These are phyloP conservation scores for Microtus ochrogaster DNA, from an alignment of 2,113 vertebrate species.

Conservation along the genomic window DNA sequence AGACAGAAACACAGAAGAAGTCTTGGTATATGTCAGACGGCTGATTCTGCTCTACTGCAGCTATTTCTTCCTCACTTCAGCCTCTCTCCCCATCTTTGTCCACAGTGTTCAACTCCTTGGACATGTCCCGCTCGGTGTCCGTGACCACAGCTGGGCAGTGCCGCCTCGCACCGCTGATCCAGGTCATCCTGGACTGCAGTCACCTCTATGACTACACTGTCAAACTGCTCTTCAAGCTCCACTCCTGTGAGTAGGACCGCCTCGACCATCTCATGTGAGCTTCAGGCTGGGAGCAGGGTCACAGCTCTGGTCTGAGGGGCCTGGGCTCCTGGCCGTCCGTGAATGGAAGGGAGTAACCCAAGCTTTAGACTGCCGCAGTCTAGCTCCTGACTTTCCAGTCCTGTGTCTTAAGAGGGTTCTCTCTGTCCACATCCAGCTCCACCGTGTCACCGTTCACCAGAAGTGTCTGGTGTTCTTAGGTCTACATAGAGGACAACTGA, in stretches of 20 bases:
- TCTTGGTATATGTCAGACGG: fast-evolving
- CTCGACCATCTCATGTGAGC: fast-evolving
- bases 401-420: not conserved
- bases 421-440: not conserved
- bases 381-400: not conserved
- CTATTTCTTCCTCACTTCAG: not conserved
- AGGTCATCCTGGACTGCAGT: slow-evolving; percentile 97
- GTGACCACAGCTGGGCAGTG: slow-evolving; percentile 96
- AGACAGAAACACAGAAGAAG: not conserved
- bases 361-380: not conserved
- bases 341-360: not conserved
- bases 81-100: not conserved
- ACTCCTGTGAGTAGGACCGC: slow-evolving; percentile 94
- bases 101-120: slow-evolving; percentile 96
- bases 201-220: slow-evolving; percentile 98
- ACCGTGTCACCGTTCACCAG: not conserved
- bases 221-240: slow-evolving; percentile 98
- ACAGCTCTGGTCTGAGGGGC: not conserved
- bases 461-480: not conserved
- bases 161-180: slow-evolving; percentile 97
- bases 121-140: slow-evolving; percentile 98
- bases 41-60: not conserved
- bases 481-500: not conserved
- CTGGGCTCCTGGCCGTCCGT: not conserved
- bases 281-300: not conserved